These are phyloP conservation scores for Myoxocephalus aenaeus DNA, from an alignment of 2,797 vertebrate genomes.

Conservation along the genomic window DNA sequence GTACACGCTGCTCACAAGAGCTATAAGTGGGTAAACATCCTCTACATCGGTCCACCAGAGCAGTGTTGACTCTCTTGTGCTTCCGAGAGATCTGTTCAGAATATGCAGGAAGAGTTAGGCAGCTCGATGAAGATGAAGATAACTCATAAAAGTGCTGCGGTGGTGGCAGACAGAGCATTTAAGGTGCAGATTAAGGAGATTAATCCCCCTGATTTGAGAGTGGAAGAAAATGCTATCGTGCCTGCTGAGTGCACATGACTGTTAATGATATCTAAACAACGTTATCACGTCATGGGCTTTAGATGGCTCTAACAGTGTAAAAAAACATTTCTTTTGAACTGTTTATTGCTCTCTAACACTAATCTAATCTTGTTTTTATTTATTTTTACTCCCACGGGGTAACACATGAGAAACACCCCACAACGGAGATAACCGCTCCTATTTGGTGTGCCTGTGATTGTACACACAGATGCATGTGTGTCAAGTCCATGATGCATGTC, in stretches of 20 bases:
- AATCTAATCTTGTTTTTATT: conserved; percentile 37
- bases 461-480: conserved; percentile 38
- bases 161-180: conserved; percentile 39
- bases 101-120: conserved; percentile 49
- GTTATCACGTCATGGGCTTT: conserved; percentile 49
- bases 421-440: conserved; percentile 41
- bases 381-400: conserved; percentile 15
- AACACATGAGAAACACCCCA: conserved; percentile 31
- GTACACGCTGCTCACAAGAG: conserved; percentile 54
- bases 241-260: conserved; percentile 40
- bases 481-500: conserved; percentile 62
- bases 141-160: conserved; percentile 31
- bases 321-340: conserved; percentile 21
- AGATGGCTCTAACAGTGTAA: conserved; percentile 14
- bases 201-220: conserved; percentile 59
- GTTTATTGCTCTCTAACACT: conserved; percentile 41
- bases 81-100: conserved; percentile 21
- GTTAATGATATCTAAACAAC: conserved; percentile 49
- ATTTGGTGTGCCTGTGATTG: conserved; percentile 37
- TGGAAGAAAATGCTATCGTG: conserved; percentile 42
- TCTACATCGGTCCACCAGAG: conserved; percentile 32
- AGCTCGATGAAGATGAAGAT: conserved; percentile 38
- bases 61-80: conserved; percentile 13
- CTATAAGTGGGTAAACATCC: conserved; percentile 63
- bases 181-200: conserved; percentile 62